Percentiles rank a stretch among this genome's conserved stretches.
Conservation (phyloP, 2,113 vertebrate species). For the Brachypodius melanocephalos region DNA sequence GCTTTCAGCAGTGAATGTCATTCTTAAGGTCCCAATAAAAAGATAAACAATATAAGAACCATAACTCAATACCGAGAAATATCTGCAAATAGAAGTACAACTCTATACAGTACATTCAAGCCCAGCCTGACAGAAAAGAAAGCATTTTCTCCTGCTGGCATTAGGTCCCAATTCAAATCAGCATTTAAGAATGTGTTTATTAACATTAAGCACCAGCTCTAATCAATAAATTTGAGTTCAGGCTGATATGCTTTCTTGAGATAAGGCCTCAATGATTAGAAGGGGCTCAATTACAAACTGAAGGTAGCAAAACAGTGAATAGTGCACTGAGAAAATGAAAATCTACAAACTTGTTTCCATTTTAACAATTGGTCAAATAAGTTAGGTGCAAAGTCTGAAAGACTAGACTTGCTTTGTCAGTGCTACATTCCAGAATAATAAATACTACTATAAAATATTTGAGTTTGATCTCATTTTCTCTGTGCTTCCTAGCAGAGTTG, state of each 20-base stretch:
- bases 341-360: not conserved
- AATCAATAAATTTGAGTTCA: not conserved
- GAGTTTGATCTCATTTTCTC: not conserved
- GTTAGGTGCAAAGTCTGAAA: not conserved
- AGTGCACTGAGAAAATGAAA: not conserved
- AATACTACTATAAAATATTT: not conserved
- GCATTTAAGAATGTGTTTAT: not conserved
- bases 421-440: not conserved
- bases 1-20: conserved; percentile 25
- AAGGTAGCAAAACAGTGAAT: not conserved
- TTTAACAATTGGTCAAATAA: not conserved
- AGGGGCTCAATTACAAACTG: not conserved
- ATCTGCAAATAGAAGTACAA: conserved; percentile 15
- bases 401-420: not conserved
- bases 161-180: not conserved
- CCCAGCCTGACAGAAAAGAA: not conserved
- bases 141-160: not conserved
- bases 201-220: not conserved
- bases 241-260: not conserved
- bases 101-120: not conserved
- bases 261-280: not conserved
- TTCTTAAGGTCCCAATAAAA: conserved; percentile 22
- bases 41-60: not conserved
- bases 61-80: conserved; percentile 29
- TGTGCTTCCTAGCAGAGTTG: not conserved